Base-by-base conservation (phyloP, 2,113 vertebrate species). In the Microcebus ravelobensis region DNA sequence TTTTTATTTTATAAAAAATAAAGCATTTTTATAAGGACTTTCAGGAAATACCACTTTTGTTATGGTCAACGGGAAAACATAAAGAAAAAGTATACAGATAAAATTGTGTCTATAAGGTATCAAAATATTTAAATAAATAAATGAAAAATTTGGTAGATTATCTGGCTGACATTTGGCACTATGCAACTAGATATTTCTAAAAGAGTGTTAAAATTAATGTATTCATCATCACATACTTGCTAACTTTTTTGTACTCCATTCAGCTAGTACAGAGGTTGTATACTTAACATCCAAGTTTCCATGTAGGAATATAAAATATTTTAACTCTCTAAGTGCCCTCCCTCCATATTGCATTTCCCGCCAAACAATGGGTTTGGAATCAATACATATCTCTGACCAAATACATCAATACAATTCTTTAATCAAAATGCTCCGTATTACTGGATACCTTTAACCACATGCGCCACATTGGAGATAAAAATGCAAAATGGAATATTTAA, bases 1-100 rank as follows among this genome's bases (percentile, higher is more conserved):
- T 71, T 87, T 89, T 89, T 73, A 90, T 92, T 96, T 94, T 87
- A 74, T 61, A 81, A 93, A 94, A 88, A 36, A 36, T 34, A 70
- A 61, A n/a, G 2, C 11, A 70, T 39, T 82, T 80, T 92, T 57
- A 63, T 77, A 61, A 79, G 1, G 55, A 61, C 4, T 29, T 48
- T 55, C 31, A 80, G 42, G 3, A 93, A 94, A 90, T 94, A 48
- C 31, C 48, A 74, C 63, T 63, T 34, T n/a, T 61, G 1, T 83
- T 73, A 65, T 48, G 25, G 21, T 76, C n/a, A 79, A 91, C 86
- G 12, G 76, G 8, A 90, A 96, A 87, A 65, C 12, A 71, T 84
- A 27, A 82, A 85, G 5, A 84, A 84, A 95, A 81, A 3, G 6
- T 81, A 68, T 52, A 61, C 29, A n/a, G 15, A 20, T 89, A 86